Conservation (phyloP, 2,113 vertebrate species). For the Beaufortia kweichowensis region DNA sequence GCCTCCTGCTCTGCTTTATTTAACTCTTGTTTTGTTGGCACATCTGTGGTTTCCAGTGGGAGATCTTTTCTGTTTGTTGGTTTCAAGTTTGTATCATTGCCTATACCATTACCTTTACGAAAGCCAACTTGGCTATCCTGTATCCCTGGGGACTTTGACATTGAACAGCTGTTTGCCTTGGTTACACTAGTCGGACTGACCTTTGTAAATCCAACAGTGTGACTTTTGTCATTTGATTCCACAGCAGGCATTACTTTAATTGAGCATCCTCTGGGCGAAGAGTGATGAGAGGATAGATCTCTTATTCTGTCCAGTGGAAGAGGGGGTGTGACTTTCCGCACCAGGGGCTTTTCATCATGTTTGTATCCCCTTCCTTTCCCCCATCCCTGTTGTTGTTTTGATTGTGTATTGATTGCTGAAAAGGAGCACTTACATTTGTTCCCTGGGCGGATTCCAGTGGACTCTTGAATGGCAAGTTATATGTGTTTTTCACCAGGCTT, state of each 20-base stretch:
- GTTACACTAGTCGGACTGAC: slow-evolving; percentile 39
- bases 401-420: slow-evolving; percentile 48
- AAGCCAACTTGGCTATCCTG: slow-evolving; percentile 43
- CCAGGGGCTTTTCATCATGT: slow-evolving; percentile 23
- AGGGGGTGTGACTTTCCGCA: slow-evolving; percentile 40
- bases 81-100: slow-evolving; percentile 43
- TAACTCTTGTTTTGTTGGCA: slow-evolving; percentile 16
- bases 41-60: slow-evolving; percentile 3
- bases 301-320: slow-evolving; percentile 20
- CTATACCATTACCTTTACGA: slow-evolving; percentile 19
- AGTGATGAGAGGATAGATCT: slow-evolving; percentile 26
- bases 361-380: slow-evolving; percentile 50
- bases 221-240: slow-evolving; percentile 56
- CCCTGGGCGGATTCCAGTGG: slow-evolving; percentile 15
- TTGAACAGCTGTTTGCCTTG: slow-evolving; percentile 46
- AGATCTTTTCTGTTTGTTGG: slow-evolving; percentile 16
- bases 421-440: slow-evolving; percentile 35
- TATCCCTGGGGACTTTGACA: slow-evolving; percentile 43
- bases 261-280: slow-evolving; percentile 29
- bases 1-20: slow-evolving; percentile 27
- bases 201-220: slow-evolving; percentile 32
- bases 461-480: slow-evolving; percentile 70
- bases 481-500: slow-evolving; percentile 82
- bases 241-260: slow-evolving; percentile 45
- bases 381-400: slow-evolving; percentile 39